phyloP scores from a whole-genome alignment of 2,113 vertebrate species.

The Poeciliopsis turrubarensis region DNA sequence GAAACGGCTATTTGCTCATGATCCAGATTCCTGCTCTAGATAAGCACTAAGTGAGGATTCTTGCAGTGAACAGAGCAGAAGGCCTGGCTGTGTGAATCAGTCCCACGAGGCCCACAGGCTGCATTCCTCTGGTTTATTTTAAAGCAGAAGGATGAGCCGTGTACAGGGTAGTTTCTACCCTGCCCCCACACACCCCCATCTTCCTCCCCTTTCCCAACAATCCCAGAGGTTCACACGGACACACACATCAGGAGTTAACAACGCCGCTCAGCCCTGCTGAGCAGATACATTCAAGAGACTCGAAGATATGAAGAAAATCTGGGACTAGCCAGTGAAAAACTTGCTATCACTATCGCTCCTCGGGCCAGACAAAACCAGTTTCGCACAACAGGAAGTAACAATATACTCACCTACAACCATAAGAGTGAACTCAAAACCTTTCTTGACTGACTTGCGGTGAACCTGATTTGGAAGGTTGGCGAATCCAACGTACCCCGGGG shows the following conservation, averaged over 20 bases:
- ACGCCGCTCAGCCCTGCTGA: conserved; percentile 51
- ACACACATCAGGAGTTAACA: conserved; percentile 45
- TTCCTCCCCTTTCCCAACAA: conserved; percentile 15
- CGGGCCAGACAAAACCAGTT: not conserved
- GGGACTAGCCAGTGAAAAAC: no score
- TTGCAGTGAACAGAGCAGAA: conserved; percentile 24
- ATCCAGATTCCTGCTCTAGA: conserved; percentile 11
- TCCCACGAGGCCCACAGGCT: conserved; percentile 50
- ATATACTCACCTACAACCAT: conserved; percentile 97
- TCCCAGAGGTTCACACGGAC: conserved; percentile 52
- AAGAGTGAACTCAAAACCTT: conserved; percentile 98
- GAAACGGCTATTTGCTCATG: conserved; percentile 31
- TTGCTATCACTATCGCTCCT: conserved; percentile 13
- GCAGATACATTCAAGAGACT: conserved; percentile 21
- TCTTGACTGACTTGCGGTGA: conserved; percentile 98
- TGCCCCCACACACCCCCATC: conserved; percentile 24
- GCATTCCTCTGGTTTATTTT: conserved; percentile 79
- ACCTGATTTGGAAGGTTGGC: conserved; percentile 99
- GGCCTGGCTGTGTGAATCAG: conserved; percentile 44
- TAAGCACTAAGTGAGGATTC: conserved; percentile 23
- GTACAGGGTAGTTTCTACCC: conserved; percentile 36
- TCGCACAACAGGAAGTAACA: not conserved
- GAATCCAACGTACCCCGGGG: conserved; percentile 97
- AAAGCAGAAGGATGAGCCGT: conserved; percentile 71
- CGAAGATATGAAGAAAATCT: not conserved